Conservation (phyloP, 2,797 vertebrate species). For the Sphenodon punctatus region DNA sequence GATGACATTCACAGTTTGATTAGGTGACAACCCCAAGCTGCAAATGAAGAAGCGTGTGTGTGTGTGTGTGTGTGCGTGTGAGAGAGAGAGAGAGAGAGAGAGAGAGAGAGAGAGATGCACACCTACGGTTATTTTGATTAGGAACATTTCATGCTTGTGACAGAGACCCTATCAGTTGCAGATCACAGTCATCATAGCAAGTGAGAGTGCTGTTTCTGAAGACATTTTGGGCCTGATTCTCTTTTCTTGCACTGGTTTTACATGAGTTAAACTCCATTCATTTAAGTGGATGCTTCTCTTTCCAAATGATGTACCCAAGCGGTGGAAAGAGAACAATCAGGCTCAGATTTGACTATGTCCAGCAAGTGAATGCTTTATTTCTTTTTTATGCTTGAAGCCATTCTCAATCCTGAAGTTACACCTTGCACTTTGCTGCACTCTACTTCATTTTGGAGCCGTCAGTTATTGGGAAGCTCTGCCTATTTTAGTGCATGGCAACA, state of each 20-base stretch:
- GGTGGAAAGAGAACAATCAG: not conserved
- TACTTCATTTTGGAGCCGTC: too few species aligned
- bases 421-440: not conserved
- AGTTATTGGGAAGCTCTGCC: too few species aligned
- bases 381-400: not conserved
- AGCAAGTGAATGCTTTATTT: conserved; percentile 9
- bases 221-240: not conserved
- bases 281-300: not conserved
- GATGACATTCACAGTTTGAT: not conserved
- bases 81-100: too few species aligned
- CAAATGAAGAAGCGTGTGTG: not conserved
- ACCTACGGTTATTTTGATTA: not conserved
- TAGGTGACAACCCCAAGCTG: not conserved
- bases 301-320: not conserved
- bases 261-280: not conserved
- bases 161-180: not conserved
- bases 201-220: not conserved
- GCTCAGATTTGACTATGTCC: not conserved
- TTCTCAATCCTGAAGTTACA: not conserved
- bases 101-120: too few species aligned
- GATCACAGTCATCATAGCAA: not conserved
- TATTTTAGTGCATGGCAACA: too few species aligned
- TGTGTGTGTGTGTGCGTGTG: too few species aligned
- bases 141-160: not conserved
- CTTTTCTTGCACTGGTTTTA: not conserved